Conservation (phyloP, 2,888 invertebrate genomes). For the Baccha elongata region DNA sequence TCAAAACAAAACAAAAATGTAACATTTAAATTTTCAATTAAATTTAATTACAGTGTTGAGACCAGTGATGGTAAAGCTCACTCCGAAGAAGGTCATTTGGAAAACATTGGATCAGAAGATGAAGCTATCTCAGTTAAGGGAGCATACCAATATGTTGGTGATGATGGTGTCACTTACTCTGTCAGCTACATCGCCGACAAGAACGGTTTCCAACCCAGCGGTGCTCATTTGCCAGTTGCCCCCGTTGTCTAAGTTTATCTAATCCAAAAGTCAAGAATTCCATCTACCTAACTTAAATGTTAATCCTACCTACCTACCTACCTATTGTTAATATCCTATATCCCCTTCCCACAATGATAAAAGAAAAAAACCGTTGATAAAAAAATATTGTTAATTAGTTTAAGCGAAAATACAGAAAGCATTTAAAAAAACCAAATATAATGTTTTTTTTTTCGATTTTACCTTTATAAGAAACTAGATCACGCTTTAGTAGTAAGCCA, state of each 20-base stretch:
- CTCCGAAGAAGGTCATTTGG: constrained; percentile 82
- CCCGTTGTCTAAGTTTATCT: constrained; percentile 74
- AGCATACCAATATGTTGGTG: constrained; percentile 83
- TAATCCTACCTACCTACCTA: constrained; percentile 21
- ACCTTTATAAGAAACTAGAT: too few relatives aligned
- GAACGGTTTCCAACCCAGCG: constrained; percentile 79
- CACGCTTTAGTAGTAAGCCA: too few relatives aligned
- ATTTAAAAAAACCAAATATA: too few relatives aligned
- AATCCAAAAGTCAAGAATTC: constrained; percentile 26
- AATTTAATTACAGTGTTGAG: constrained; percentile 80
- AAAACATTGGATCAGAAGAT: constrained; percentile 83
- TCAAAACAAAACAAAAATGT: neutral
- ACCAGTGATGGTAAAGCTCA: constrained; percentile 84
- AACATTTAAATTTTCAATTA: neutral
- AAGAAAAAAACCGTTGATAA: constrained; percentile 30
- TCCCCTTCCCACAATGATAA: constrained; percentile 33
- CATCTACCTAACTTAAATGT: constrained; percentile 32
- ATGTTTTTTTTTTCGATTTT: too few relatives aligned
- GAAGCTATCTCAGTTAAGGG: constrained; percentile 82
- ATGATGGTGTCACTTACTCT: constrained; percentile 83
- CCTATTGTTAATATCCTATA: constrained; percentile 31
- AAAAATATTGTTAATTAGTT: constrained; percentile 50
- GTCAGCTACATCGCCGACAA: constrained; percentile 80
- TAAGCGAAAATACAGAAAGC: constrained; percentile 59
- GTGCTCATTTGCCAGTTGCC: constrained; percentile 80